Conservation (phyloP, 2,797 vertebrate genomes). For the Chloroceryle amazona region DNA sequence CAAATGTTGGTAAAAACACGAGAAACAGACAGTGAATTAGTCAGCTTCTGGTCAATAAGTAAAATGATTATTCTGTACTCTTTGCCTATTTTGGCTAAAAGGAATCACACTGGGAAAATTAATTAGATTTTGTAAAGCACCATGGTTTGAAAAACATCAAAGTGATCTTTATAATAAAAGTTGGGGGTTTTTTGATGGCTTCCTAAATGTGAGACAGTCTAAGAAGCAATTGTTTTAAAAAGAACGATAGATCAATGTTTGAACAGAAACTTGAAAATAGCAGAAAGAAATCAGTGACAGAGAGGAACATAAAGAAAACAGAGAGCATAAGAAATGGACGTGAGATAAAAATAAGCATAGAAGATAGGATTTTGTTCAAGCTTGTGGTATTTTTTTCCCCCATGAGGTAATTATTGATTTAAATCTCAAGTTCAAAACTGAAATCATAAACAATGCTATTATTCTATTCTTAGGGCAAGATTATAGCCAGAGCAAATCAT, state of each 20-base stretch:
- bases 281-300: background rate
- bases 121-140: constrained; percentile 44
- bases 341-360: background rate
- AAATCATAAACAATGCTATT: background rate
- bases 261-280: background rate
- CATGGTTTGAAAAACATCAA: constrained; percentile 5
- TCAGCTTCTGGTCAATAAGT: background rate
- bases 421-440: background rate
- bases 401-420: background rate
- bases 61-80: background rate
- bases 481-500: background rate
- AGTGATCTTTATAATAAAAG: constrained; percentile 2
- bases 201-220: background rate
- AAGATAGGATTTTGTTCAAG: background rate
- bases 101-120: constrained; percentile 39
- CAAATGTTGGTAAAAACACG: background rate
- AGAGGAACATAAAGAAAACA: background rate
- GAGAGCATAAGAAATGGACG: background rate
- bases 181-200: constrained; percentile 1
- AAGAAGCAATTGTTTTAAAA: constrained; percentile 20
- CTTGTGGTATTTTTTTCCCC: accelerated
- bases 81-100: constrained; percentile 18
- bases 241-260: background rate
- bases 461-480: background rate
- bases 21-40: constrained; percentile 8